Evolutionary conservation across 92 coral and sea anemone genomes (phyloP), one percentile per base, ranked within the genome.

Genomic region (Epizoanthus fatuus): DNA sequence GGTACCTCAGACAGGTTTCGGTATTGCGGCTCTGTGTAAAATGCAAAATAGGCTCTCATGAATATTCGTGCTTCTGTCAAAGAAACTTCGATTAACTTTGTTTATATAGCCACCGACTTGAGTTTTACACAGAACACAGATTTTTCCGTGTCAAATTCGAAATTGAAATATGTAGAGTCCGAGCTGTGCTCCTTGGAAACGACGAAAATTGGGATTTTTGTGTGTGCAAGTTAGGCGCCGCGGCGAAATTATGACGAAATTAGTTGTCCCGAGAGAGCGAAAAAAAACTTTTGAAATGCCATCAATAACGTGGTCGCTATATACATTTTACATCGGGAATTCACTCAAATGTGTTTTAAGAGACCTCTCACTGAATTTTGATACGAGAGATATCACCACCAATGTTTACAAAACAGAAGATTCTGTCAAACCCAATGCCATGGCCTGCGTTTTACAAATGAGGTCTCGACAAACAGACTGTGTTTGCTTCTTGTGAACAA

Each of bases 1-100:
- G 84, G 90, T 84, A 92, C 86, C 91, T 78, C 89, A 51, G 89
- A 62, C 29, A 75, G 25, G 63, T 58, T 75, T 69, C 86, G 87
- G 87, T 94, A 92, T 35, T 65, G 75, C 83, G n/a, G n/a, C 68
- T 25, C 72, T 66, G 80, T 47, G 77, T 64, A 69, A 72, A 80
- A 94, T 93, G 92, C 90, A 88, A 90, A 94, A 56, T 86, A 90
- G 89, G 45, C 63, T 72, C 70, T 89, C 80, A 73, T 86, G 89
- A 89, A 89, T 89, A 89, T 94, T 45, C 93, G n/a, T 59, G 81
- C 35, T 76, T 39, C 56, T 77, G 82, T 77, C 82, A 77, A 77
- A 77, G 70, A 40, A 62, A 77, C 70, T 77, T 38, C 82, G 62
- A 56, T 44, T 77, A 77, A 60, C 70, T 12, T 77, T 77, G 82